phyloP scores from a whole-genome alignment of 2,797 vertebrate species.

The Halcyon badia region DNA sequence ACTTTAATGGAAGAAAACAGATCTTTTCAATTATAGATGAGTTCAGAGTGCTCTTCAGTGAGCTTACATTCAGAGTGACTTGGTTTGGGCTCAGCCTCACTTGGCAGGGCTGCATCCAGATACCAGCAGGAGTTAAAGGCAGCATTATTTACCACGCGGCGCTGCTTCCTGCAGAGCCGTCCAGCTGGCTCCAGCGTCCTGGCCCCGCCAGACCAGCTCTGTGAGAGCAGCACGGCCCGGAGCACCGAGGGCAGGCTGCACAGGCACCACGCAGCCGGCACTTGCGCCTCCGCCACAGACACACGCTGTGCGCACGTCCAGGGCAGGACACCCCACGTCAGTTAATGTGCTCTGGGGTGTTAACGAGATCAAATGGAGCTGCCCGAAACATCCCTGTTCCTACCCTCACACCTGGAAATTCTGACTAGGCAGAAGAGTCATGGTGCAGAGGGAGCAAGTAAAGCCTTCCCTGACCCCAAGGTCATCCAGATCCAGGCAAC shows the following conservation, averaged over 20 bases:
- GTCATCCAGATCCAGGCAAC: not conserved
- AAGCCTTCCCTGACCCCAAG: not conserved
- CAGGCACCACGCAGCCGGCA: not conserved
- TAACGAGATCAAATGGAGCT: not conserved
- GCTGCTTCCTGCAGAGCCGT: not conserved
- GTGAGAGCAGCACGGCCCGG: no score
- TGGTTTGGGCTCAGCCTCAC: not conserved
- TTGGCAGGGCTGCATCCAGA: not conserved
- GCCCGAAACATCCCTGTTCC: not conserved
- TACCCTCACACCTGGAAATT: not conserved
- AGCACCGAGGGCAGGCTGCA: not conserved
- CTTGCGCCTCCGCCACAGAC: not conserved
- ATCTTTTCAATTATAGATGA: not conserved
- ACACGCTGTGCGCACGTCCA: fast-evolving
- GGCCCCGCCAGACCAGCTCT: no score
- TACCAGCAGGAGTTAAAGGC: not conserved
- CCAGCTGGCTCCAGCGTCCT: not conserved
- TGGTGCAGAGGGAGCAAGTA: not conserved
- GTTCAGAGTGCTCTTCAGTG: fast-evolving
- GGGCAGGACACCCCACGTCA: fast-evolving
- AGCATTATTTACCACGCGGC: not conserved
- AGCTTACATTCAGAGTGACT: not conserved
- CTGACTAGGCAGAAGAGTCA: not conserved
- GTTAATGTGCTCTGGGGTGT: not conserved
- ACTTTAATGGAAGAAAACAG: not conserved